A percentile compares a stretch with the other conserved stretches of the same genome.
phyloP scores from a whole-genome alignment of 2,797 vertebrate species.

The Propithecus deckenii region DNA sequence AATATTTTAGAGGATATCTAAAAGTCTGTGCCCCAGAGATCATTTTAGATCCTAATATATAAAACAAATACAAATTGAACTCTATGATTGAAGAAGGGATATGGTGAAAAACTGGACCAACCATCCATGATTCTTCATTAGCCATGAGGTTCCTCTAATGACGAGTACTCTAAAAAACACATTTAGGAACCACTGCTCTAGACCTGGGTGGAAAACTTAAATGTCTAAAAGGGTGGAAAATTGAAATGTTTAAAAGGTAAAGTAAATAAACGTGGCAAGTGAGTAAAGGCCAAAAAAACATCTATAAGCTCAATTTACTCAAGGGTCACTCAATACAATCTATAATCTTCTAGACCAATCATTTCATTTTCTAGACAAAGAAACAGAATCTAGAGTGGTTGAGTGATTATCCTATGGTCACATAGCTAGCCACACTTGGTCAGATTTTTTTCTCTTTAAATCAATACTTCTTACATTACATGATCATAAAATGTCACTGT shows the following conservation, averaged over 20 bases:
- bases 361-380: not conserved
- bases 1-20: not conserved
- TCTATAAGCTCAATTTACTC: not conserved
- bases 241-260: not conserved
- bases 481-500: constrained; percentile 51
- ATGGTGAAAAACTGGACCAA: not conserved
- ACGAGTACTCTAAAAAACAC: not conserved
- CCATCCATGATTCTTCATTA: not conserved
- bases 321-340: not conserved
- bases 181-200: not conserved
- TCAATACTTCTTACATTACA: not conserved
- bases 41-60: constrained; percentile 1
- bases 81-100: not conserved
- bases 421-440: not conserved
- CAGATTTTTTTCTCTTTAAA: not conserved
- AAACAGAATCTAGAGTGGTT: not conserved
- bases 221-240: not conserved
- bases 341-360: not conserved
- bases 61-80: constrained; percentile 27
- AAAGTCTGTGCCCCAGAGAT: not conserved
- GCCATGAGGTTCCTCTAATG: not conserved
- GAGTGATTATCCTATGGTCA: not conserved
- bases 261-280: not conserved
- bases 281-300: not conserved
- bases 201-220: not conserved